phyloP scores from a whole-genome alignment of 2,888 invertebrate genomes.

The Globia sparganii region DNA sequence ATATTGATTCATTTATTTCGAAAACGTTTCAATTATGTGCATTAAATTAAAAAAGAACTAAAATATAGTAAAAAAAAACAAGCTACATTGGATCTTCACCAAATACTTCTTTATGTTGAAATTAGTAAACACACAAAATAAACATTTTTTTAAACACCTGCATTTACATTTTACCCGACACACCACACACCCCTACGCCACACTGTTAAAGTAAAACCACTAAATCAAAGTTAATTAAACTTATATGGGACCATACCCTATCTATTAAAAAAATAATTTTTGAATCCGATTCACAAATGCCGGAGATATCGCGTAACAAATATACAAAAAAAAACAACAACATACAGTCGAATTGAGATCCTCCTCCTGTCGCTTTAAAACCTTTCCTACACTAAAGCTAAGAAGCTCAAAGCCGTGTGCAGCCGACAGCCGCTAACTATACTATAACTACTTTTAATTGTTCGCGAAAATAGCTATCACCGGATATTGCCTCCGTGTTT shows the following conservation, averaged over 20 bases:
- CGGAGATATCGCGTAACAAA: no score
- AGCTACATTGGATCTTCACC: background rate
- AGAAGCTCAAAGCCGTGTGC: slow-evolving; percentile 50
- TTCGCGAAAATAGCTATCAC: slow-evolving; percentile 53
- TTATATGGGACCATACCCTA: no score
- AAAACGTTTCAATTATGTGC: background rate
- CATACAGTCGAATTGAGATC: no score
- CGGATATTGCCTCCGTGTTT: slow-evolving; percentile 61
- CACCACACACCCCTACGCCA: background rate
- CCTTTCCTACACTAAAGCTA: background rate
- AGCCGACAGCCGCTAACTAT: slow-evolving; percentile 54
- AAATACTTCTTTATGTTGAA: no score
- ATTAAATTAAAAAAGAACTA: background rate
- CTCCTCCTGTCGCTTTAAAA: no score
- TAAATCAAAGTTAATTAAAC: no score
- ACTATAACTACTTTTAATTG: slow-evolving; percentile 69
- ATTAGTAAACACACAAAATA: background rate
- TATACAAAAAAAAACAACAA: no score
- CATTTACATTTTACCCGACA: slow-evolving; percentile 23
- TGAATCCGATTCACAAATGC: no score
- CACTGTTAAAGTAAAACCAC: slow-evolving; percentile 17
- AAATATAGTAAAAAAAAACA: background rate
- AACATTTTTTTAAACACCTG: no score
- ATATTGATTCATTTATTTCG: background rate
- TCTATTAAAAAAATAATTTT: no score